Evolutionary conservation across 2,797 vertebrate genomes (phyloP).

Genomic region (Propithecus perrieri): DNA sequence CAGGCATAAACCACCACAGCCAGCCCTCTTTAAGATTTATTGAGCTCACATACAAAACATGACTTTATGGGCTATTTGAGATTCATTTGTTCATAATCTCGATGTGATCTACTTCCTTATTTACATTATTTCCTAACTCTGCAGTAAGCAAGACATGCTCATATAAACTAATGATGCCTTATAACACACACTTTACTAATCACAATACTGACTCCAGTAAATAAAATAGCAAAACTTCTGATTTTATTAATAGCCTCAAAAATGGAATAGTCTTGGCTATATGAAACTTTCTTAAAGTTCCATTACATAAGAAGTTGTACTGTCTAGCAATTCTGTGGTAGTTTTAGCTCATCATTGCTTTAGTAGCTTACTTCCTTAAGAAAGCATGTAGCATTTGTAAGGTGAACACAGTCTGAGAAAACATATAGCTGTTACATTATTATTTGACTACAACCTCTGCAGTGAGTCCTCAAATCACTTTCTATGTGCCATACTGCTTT

Average conservation of each 20-base stretch:
- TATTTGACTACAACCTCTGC: background rate
- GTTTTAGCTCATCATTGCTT: background rate
- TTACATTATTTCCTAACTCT: background rate
- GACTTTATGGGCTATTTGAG: background rate
- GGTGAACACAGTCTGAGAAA: background rate
- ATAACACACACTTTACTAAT: background rate
- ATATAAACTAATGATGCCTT: background rate
- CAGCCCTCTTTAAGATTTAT: background rate
- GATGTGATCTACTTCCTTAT: background rate
- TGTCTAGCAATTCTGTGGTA: background rate
- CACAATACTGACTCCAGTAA: background rate
- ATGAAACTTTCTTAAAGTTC: background rate
- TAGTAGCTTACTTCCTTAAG: background rate
- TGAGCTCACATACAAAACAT: background rate
- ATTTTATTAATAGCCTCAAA: background rate
- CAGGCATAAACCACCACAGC: too few species aligned
- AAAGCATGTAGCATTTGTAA: background rate
- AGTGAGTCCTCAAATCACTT: background rate
- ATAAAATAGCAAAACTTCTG: background rate
- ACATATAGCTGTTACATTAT: background rate
- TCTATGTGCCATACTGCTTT: background rate
- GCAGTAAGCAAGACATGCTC: background rate
- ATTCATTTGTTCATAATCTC: background rate
- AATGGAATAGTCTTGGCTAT: background rate
- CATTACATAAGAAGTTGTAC: background rate